Evolutionary conservation across 2,888 invertebrate genomes (phyloP).

Genomic region (Frankliniella fusca): DNA sequence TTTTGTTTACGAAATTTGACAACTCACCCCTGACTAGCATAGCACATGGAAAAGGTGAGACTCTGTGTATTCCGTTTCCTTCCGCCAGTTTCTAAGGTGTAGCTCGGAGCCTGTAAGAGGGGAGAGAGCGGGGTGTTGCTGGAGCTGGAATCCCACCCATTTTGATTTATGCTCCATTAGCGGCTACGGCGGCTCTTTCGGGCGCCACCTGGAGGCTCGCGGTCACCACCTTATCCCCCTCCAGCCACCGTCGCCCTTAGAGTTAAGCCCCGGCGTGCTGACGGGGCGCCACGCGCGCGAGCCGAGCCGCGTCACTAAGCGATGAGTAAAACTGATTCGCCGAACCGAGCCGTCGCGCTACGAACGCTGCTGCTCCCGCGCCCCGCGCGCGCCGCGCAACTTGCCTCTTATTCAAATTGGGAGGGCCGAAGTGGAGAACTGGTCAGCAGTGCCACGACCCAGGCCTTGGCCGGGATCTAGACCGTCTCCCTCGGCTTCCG

Average conservation of each 20-base stretch:
- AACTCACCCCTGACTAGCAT: too few relatives aligned
- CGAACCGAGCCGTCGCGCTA: neutral
- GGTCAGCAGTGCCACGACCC: too few relatives aligned
- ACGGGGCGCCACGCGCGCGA: neutral
- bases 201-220: conserved; percentile 1
- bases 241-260: neutral
- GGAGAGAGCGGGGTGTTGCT: neutral
- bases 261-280: neutral
- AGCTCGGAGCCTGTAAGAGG: neutral
- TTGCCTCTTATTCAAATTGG: too few relatives aligned
- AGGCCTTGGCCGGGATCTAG: too few relatives aligned
- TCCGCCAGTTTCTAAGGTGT: neutral
- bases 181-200: neutral
- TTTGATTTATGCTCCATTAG: conserved; percentile 23
- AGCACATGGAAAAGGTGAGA: neutral
- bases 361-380: too few relatives aligned
- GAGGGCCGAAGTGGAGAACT: too few relatives aligned
- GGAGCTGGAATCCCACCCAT: conserved; percentile 7
- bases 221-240: neutral
- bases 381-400: too few relatives aligned
- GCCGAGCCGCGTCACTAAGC: neutral
- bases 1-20: neutral
- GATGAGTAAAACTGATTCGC: neutral
- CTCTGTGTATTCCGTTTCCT: neutral
- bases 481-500: too few relatives aligned